Evolutionary conservation across 2,113 vertebrate species (phyloP), one percentile per base, ranked within the genome.

Genomic region (Uria aalge): DNA sequence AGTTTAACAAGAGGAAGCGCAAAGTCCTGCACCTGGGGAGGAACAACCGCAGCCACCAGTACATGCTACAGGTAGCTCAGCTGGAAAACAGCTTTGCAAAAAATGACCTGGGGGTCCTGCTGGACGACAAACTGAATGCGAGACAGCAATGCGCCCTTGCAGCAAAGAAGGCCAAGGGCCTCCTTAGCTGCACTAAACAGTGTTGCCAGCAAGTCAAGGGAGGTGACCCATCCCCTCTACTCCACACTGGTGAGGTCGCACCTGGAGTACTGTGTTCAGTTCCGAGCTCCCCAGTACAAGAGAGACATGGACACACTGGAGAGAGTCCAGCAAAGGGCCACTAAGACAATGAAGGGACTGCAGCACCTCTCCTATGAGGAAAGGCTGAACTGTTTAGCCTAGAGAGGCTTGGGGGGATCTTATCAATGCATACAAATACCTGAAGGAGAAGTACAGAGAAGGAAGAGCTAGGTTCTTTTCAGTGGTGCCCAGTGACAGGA

Each of bases 41-140:
- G 5, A 82, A 52, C 11, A 80, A 17, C 7, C 11, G 26, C 14
- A 52, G 21, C 11, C 67, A 81, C 12, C 18, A 45, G 9, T 7
- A 45, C 16, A 34, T 9, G 13, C 11, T 62, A 8, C 1, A 1
- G 7, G 4, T 12, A 10, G 9, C 45, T 15, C 38, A 59, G 8
- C 14, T 43, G 22, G 9, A 69, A 59, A 38, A 12, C 43, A 72
- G 41, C 18, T 80, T 81, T 19, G 9, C 53, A 92, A 41, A 34
- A 72, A 36, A 32, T 14, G 12, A 32, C 53, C n/a, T 77, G 6
- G 6, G 15, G 6, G 30, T 43, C 30, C 53, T 53, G 15, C 17
- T 15, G 13, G 16, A 36, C 7, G 6, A 9, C 32, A 88, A 91
- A 40, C 4, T 55, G 48, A 69, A 74, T 0, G 0, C 5, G 9